phyloP scores from a whole-genome alignment of 1,140 invertebrate genomes.

The Gryllus bimaculatus region DNA sequence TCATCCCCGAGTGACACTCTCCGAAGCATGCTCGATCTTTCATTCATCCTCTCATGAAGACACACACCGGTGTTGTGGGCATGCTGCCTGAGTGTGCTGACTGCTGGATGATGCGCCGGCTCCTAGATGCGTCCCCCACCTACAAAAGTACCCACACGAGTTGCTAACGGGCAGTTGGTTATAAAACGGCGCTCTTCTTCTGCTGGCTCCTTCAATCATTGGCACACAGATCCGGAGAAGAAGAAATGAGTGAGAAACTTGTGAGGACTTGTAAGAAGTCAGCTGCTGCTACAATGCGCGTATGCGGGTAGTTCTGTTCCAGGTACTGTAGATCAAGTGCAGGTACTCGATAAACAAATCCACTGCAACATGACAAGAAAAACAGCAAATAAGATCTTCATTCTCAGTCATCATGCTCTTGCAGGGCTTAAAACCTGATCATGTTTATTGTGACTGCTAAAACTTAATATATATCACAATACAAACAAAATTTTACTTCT shows the following conservation, averaged over 20 bases:
- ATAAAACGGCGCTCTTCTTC: neutral
- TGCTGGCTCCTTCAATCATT: neutral
- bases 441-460: no score
- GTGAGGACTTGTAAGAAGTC: constrained; percentile 3
- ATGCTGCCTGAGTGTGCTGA: neutral
- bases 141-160: constrained; percentile 1
- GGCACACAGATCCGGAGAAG: constrained; percentile 2
- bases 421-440: neutral
- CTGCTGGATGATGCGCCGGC: neutral
- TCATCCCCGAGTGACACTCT: neutral
- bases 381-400: neutral
- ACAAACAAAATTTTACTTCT: no score
- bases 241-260: constrained; percentile 1
- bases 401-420: neutral
- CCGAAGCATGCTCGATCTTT: neutral
- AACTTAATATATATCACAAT: no score
- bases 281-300: neutral
- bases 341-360: constrained; percentile 18
- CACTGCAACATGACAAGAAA: constrained; percentile 10
- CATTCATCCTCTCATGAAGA: neutral
- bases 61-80: neutral
- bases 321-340: constrained; percentile 21
- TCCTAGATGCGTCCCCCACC: neutral
- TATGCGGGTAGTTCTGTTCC: constrained; percentile 14
- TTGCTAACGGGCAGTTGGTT: neutral